phyloP scores from a whole-genome alignment of 2,113 vertebrate species.

The Gavialis gangeticus region DNA sequence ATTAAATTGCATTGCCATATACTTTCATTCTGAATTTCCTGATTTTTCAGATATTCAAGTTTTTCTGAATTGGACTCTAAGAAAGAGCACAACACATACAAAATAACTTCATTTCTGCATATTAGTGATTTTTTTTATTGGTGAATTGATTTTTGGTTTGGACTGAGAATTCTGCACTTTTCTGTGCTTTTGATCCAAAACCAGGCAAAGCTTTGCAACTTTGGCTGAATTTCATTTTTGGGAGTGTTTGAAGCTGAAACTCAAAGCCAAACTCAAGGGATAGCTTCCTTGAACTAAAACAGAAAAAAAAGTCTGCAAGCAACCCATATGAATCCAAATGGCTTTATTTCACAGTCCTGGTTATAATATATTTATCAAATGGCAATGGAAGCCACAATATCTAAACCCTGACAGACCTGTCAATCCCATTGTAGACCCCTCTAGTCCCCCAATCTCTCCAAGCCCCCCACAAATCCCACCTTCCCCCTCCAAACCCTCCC shows the following conservation, averaged over 20 bases:
- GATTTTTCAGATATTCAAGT: not conserved
- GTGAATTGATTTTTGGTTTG: constrained; percentile 22
- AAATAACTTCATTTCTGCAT: not conserved
- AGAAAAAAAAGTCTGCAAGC: not conserved
- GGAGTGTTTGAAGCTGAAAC: constrained; percentile 38
- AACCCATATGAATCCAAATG: constrained; percentile 3
- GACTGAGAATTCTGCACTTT: constrained; percentile 1
- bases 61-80: not conserved
- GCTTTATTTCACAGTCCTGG: not conserved
- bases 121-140: not conserved
- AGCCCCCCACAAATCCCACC: too few species aligned
- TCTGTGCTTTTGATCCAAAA: constrained; percentile 35
- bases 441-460: too few species aligned
- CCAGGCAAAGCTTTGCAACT: constrained; percentile 10
- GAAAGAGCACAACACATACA: not conserved
- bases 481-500: too few species aligned
- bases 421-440: too few species aligned
- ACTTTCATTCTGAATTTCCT: not conserved
- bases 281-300: constrained; percentile 14
- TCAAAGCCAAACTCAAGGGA: constrained; percentile 38
- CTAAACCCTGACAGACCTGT: too few species aligned
- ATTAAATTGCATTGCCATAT: not conserved
- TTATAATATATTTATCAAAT: not conserved
- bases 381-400: not conserved
- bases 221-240: constrained; percentile 36